These are phyloP conservation scores for Channa argus DNA, from an alignment of 2,113 vertebrate genomes.

Conservation along the genomic window DNA sequence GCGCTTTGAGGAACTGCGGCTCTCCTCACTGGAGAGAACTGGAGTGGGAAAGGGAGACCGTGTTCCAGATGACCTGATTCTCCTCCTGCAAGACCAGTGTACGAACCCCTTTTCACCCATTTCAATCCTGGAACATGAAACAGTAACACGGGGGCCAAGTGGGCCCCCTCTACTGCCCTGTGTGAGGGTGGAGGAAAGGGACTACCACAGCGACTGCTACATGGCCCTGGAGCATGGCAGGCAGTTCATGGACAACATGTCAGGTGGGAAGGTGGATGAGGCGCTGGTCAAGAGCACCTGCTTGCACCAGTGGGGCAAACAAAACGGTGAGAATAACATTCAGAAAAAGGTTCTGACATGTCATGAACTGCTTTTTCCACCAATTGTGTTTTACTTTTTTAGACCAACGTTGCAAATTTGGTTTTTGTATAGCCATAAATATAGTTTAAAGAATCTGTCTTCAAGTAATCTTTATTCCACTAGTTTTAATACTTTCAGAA, in stretches of 20 bases:
- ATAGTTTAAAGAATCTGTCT: background rate
- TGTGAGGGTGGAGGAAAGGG: constrained; percentile 93
- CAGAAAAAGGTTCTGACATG: too few species aligned
- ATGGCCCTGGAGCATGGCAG: constrained; percentile 96
- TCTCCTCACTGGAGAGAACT: constrained; percentile 84
- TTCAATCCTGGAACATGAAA: constrained; percentile 86
- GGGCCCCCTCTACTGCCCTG: constrained; percentile 75
- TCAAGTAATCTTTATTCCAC: background rate
- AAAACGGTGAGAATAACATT: constrained; percentile 86
- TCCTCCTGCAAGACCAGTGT: constrained; percentile 96
- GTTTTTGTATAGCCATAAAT: background rate
- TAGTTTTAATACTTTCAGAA: too few species aligned
- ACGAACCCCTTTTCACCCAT: constrained; percentile 97
- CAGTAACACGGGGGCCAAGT: constrained; percentile 75
- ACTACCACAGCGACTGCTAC: constrained; percentile 97
- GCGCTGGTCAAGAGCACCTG: constrained; percentile 95
- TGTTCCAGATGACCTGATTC: constrained; percentile 92
- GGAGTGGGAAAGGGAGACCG: constrained; percentile 88
- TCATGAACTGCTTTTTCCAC: too few species aligned
- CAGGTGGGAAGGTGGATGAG: constrained; percentile 97
- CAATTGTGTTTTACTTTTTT: too few species aligned
- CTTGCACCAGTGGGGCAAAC: constrained; percentile 96
- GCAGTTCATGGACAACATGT: constrained; percentile 99
- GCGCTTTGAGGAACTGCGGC: constrained; percentile 92
- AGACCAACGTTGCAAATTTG: background rate